Evolutionary conservation across 2,888 invertebrate genomes (phyloP).

Genomic region (Formica aserva): DNA sequence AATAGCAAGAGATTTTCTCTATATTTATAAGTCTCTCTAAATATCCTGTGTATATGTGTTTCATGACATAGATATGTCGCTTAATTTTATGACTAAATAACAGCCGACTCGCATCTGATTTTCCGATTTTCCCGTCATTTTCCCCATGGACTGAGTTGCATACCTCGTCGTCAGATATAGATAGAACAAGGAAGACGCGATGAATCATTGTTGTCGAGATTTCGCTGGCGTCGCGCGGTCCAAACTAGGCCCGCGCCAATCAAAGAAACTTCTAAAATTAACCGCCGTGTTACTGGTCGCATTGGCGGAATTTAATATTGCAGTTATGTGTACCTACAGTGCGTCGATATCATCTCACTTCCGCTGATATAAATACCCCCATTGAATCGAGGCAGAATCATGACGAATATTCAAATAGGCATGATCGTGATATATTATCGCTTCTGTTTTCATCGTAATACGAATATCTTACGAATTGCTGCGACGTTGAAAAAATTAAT

Average conservation of each 20-base stretch:
- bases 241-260: conserved; percentile 83
- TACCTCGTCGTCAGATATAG: conserved; percentile 75
- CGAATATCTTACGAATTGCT: background rate
- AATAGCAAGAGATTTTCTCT: background rate
- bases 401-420: background rate
- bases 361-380: background rate
- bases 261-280: conserved; percentile 82
- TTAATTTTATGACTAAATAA: background rate
- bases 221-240: conserved; percentile 81
- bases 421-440: background rate
- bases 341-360: background rate
- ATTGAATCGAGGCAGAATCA: background rate
- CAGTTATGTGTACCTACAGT: background rate
- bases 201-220: conserved; percentile 81
- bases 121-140: background rate
- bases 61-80: background rate
- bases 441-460: background rate
- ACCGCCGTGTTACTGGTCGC: conserved; percentile 62
- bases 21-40: background rate
- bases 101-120: background rate
- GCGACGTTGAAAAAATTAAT: conserved; percentile 18
- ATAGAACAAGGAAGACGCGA: conserved; percentile 81
- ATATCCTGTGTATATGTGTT: background rate
- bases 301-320: conserved; percentile 64
- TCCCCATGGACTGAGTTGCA: conserved; percentile 66